Conservation (phyloP, 2,797 vertebrate genomes). For the Neostethus bicornis region DNA sequence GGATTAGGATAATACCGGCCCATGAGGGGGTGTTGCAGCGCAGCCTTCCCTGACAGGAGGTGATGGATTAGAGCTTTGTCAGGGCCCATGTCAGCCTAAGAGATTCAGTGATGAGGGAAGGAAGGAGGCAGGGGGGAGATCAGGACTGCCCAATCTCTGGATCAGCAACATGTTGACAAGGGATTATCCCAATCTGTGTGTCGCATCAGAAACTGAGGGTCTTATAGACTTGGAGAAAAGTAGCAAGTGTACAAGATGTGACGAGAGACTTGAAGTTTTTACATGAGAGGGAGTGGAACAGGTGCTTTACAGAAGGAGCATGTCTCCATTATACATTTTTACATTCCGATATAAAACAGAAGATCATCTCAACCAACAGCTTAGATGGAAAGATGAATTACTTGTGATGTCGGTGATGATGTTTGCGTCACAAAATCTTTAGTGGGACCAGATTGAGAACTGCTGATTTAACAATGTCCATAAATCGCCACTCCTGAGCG, state of each 20-base stretch:
- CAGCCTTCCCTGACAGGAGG: constrained; percentile 80
- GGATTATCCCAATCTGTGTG: constrained; percentile 85
- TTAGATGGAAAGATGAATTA: constrained; percentile 8
- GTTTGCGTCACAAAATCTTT: constrained; percentile 22
- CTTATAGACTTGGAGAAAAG: constrained; percentile 45
- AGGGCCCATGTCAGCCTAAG: constrained; percentile 70
- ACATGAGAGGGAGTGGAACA: constrained; percentile 10
- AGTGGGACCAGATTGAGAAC: constrained; percentile 8
- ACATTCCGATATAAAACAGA: background rate
- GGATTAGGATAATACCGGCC: constrained; percentile 87
- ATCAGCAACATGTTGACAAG: constrained; percentile 83
- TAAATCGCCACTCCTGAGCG: constrained; percentile 43
- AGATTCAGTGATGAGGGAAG: constrained; percentile 63
- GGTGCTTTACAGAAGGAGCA: constrained; percentile 22
- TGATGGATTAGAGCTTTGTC: constrained; percentile 84
- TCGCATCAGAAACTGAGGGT: constrained; percentile 71
- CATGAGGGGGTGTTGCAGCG: constrained; percentile 65
- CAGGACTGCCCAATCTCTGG: constrained; percentile 70
- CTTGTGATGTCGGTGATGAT: constrained; percentile 12
- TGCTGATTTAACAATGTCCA: constrained; percentile 46
- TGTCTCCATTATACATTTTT: background rate
- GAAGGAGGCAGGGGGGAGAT: constrained; percentile 59
- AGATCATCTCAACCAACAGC: constrained; percentile 4
- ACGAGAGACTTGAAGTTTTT: constrained; percentile 3
- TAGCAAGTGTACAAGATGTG: constrained; percentile 29